Percentiles rank a stretch among this genome's conserved stretches.
Evolutionary conservation across 2,113 vertebrate genomes (phyloP).

Genomic region (Thryonomys swinderianus): DNA sequence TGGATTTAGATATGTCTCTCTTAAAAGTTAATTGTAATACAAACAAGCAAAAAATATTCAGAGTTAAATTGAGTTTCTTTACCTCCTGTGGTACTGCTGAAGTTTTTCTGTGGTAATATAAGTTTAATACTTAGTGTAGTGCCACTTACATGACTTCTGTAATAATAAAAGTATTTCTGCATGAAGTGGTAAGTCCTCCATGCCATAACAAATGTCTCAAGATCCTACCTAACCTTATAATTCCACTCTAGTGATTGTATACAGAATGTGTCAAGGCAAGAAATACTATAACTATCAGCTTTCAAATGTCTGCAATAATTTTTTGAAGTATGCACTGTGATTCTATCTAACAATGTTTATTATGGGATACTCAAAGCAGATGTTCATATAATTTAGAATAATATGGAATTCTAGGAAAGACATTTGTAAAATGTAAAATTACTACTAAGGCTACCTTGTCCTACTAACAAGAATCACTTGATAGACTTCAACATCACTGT

Average conservation of each 20-base stretch:
- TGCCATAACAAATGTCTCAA: not conserved
- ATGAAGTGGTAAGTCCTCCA: not conserved
- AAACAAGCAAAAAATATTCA: not conserved
- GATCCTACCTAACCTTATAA: conserved; percentile 34
- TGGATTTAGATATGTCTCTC: conserved; percentile 24
- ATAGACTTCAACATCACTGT: not conserved
- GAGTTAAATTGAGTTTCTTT: conserved; percentile 26
- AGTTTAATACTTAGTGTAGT: not conserved
- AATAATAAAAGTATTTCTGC: conserved; percentile 29
- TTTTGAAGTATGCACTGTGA: conserved; percentile 48
- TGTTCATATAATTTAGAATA: conserved; percentile 41
- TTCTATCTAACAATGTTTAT: conserved; percentile 54
- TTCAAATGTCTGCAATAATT: conserved; percentile 31
- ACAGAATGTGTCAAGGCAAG: not conserved
- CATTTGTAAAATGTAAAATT: conserved; percentile 47
- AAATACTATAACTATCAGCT: conserved; percentile 38
- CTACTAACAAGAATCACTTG: conserved; percentile 5
- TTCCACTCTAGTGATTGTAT: conserved; percentile 29
- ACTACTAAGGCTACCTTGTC: conserved; percentile 27
- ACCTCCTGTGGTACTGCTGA: not conserved
- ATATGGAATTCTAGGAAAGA: conserved; percentile 59
- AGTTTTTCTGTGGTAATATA: conserved; percentile 23
- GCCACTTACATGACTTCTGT: conserved; percentile 1
- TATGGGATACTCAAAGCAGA: conserved; percentile 40
- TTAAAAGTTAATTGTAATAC: conserved; percentile 43